Conservation (phyloP, 2,888 invertebrate genomes). For the Rapana venosa region DNA sequence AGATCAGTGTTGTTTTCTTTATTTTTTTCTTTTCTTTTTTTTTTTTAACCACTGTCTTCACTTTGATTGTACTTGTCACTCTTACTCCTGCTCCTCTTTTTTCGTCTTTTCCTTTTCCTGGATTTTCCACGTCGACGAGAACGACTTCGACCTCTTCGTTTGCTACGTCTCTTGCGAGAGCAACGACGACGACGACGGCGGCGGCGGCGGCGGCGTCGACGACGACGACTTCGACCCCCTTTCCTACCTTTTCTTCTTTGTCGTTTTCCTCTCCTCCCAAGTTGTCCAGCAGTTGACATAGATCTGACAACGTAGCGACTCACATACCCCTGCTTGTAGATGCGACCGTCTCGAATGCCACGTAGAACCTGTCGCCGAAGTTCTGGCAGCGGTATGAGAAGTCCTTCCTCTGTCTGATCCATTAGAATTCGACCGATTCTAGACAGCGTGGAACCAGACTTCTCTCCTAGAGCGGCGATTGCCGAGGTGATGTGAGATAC, state of each 20-base stretch:
- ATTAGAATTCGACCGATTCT: not conserved
- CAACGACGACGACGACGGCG: not conserved
- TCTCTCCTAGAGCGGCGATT: constrained; percentile 6
- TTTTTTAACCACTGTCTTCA: too few relatives aligned
- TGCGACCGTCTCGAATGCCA: not conserved
- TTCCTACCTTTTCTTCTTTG: not conserved
- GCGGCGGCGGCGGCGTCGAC: not conserved
- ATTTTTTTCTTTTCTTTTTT: too few relatives aligned
- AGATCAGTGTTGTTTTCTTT: too few relatives aligned
- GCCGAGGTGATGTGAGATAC: not conserved
- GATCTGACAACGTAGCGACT: not conserved
- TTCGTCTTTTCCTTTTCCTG: not conserved
- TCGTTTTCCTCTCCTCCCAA: not conserved
- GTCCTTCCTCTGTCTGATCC: not conserved
- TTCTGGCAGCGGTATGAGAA: not conserved
- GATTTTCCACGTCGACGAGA: not conserved
- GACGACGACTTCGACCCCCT: not conserved
- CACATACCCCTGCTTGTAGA: not conserved
- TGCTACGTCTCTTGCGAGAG: not conserved
- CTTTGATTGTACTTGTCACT: not conserved
- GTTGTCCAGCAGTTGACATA: not conserved
- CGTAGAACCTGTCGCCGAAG: not conserved
- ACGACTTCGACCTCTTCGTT: not conserved
- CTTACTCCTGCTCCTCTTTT: not conserved
- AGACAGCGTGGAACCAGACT: constrained; percentile 7